phyloP scores from a whole-genome alignment of 2,113 vertebrate species.

The Pyxicephalus adspersus region DNA sequence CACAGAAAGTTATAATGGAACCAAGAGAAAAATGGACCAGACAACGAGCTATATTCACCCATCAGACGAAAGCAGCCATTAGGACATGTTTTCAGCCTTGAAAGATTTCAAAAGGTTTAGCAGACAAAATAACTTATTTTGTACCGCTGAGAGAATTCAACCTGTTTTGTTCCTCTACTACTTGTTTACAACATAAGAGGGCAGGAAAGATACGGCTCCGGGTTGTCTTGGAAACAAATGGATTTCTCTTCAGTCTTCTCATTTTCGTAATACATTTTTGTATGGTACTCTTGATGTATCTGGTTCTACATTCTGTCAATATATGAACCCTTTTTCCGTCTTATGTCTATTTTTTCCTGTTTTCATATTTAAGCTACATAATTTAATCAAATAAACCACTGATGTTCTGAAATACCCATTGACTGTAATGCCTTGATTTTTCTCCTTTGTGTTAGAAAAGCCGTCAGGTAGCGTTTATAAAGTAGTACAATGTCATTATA shows the following conservation, averaged over 20 bases:
- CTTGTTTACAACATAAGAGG: conserved; percentile 18
- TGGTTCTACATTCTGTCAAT: neutral
- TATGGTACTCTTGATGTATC: neutral
- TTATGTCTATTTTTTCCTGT: no score
- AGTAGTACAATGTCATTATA: no score
- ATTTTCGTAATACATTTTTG: conserved; percentile 21
- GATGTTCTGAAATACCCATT: no score
- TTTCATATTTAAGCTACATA: no score
- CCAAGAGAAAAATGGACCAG: conserved; percentile 19
- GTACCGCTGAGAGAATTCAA: conserved; percentile 1
- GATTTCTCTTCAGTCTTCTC: conserved; percentile 14
- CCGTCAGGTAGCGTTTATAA: no score
- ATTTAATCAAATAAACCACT: no score
- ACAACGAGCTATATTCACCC: conserved; percentile 11
- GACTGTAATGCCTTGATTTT: no score
- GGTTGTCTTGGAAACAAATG: conserved; percentile 48
- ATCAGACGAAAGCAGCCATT: neutral
- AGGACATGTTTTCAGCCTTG: neutral
- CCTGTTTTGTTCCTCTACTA: neutral
- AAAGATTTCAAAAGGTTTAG: neutral
- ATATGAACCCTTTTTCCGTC: neutral
- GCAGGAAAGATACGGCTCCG: conserved; percentile 13
- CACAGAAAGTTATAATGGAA: conserved; percentile 10
- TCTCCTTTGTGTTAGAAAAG: no score
- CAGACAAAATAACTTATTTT: conserved; percentile 34